Conservation (phyloP, 1,140 invertebrate genomes). For the Trichonephila inaurata region DNA sequence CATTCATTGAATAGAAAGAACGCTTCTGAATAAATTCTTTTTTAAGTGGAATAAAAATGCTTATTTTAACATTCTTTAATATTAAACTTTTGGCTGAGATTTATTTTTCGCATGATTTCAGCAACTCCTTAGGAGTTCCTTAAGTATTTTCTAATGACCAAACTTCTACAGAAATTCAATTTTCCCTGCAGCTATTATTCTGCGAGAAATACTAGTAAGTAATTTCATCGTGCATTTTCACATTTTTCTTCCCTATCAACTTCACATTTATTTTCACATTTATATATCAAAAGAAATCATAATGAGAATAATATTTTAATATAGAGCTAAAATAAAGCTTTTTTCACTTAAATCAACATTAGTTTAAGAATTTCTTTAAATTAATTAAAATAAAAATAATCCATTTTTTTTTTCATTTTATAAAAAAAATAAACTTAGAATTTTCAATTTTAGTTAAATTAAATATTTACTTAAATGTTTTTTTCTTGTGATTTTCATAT, state of each 20-base stretch:
- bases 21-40: background rate
- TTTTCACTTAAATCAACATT: background rate
- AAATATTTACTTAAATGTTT: no score
- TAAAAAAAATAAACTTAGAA: no score
- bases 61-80: slow-evolving; percentile 3
- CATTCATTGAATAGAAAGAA: background rate
- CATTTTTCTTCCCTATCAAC: background rate
- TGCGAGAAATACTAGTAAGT: background rate
- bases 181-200: background rate
- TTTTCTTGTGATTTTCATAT: no score
- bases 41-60: slow-evolving; percentile 1
- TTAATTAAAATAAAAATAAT: background rate
- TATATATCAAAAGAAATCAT: background rate
- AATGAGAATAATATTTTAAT: background rate
- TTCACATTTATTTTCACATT: background rate
- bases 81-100: background rate
- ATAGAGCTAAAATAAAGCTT: background rate
- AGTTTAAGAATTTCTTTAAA: background rate
- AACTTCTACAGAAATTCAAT: background rate
- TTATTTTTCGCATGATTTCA: background rate
- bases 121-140: background rate
- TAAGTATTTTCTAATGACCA: slow-evolving; percentile 7
- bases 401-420: no score
- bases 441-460: no score
- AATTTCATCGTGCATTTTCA: background rate